A percentile compares a stretch with the other conserved stretches of the same genome.
These are phyloP conservation scores for Mesitornis unicolor DNA, from an alignment of 2,113 vertebrate species.

Conservation along the genomic window DNA sequence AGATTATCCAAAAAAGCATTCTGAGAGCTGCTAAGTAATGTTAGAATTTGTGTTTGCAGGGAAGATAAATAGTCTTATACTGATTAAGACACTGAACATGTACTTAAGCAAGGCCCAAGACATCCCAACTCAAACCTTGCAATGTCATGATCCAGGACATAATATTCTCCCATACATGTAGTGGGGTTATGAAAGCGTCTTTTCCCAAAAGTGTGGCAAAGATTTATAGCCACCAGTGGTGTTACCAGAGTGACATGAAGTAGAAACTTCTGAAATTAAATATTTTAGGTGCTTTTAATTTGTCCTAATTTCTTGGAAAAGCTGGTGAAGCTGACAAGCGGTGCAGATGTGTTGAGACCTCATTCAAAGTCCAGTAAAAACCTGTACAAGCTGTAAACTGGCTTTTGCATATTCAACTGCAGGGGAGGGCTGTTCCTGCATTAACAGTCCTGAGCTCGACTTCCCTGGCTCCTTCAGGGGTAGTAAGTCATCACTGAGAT, in stretches of 20 bases:
- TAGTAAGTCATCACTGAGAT: slow-evolving; percentile 50
- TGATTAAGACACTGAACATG: background rate
- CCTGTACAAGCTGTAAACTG: background rate
- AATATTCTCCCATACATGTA: background rate
- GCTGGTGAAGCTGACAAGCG: background rate
- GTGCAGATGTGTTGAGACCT: background rate
- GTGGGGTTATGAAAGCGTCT: background rate
- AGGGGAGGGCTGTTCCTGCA: background rate
- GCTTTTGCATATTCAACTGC: background rate
- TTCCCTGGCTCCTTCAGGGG: slow-evolving; percentile 47
- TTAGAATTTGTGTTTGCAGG: background rate
- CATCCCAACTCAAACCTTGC: background rate
- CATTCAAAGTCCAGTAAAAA: background rate
- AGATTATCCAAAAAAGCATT: background rate
- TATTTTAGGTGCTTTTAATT: background rate
- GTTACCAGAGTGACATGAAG: background rate
- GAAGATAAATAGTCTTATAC: background rate
- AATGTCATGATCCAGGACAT: background rate
- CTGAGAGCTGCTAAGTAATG: background rate
- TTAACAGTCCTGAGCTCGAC: slow-evolving; percentile 24
- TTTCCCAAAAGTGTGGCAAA: background rate
- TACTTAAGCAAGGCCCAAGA: background rate
- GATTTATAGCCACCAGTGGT: background rate
- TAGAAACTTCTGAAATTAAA: background rate
- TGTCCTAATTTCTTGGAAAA: background rate